Evolutionary conservation across 2,797 vertebrate genomes (phyloP), one percentile per base, ranked within the genome.

Genomic region (Poecilia velifera): DNA sequence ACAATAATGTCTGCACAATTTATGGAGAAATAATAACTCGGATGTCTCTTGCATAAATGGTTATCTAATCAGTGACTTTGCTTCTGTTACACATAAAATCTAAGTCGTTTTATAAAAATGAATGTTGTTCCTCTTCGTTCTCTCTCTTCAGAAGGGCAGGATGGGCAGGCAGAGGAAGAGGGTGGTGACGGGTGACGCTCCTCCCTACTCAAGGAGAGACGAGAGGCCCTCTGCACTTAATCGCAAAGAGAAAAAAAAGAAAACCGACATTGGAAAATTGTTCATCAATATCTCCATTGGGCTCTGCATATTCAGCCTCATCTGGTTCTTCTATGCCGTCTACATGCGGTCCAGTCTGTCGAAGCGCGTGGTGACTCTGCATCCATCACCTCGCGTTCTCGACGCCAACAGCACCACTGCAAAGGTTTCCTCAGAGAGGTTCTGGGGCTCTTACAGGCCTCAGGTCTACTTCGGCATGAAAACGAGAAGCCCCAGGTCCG

Each of bases 391-490:
- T 1, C 90, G 81, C 1, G 94, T 96, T 45, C 91, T 97, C 1
- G 89, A 95, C 16, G 82, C 92, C 13, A 95, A 96, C 57, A 96
- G 96, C 87, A 96, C 94, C 77, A 94, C 90, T 36, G 90, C 97
- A 0, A 85, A 88, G 3, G 96, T 96, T 36, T 93, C 97, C 1
- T 96, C 97, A 0, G 89, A 90, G 7, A 95, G 95, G 77, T 98
- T 98, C 86, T 99, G 98, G 98, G 98, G 98, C 74, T 97, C 98
- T 6, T 99, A 99, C 91, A 96, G 98, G 18, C 98, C 98, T 1
- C 97, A 98, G 81, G 96, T 99, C 14, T 99, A 98, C 89, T 97
- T 99, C 59, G 98, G 98, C 72, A 99, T 99, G 98, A 98, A 98
- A 95, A 97, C 97, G 1, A 96, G 98, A 84, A 99, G 97, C 89